Conservation (phyloP, 2,888 invertebrate species). For the Pelosia muscerda region DNA sequence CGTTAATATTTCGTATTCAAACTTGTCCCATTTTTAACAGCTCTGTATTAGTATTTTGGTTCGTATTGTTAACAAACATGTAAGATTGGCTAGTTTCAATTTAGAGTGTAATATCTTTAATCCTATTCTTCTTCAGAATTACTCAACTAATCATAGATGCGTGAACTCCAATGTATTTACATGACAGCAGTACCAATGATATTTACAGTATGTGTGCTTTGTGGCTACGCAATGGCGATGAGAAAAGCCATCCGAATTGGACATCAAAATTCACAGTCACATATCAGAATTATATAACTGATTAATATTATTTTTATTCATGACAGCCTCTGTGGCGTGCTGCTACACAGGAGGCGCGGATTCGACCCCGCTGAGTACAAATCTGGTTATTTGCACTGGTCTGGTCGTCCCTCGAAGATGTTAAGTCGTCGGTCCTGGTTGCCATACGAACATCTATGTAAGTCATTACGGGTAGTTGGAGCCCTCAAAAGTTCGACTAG, state of each 20-base stretch:
- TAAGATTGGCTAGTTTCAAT: background rate
- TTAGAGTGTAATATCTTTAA: background rate
- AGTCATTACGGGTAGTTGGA: no score
- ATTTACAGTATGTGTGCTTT: conserved; percentile 32
- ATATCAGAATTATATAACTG: background rate
- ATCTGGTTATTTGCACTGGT: no score
- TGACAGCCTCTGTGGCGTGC: no score
- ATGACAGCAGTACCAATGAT: conserved; percentile 25
- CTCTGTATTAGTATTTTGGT: background rate
- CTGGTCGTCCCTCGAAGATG: no score
- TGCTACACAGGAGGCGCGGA: no score
- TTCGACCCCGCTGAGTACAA: no score
- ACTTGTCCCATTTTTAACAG: background rate
- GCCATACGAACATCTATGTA: no score
- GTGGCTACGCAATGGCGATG: background rate
- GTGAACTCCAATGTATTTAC: conserved; percentile 39
- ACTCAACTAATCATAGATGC: conserved; percentile 15
- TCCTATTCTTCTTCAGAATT: background rate
- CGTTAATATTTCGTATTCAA: background rate
- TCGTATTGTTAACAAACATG: background rate
- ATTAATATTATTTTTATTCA: no score
- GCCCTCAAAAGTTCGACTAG: no score
- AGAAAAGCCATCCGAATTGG: conserved; percentile 5
- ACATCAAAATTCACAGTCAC: background rate
- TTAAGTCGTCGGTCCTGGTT: no score